Conservation (phyloP, 2,888 invertebrate genomes). For the Rhopalosiphum nymphaeae region DNA sequence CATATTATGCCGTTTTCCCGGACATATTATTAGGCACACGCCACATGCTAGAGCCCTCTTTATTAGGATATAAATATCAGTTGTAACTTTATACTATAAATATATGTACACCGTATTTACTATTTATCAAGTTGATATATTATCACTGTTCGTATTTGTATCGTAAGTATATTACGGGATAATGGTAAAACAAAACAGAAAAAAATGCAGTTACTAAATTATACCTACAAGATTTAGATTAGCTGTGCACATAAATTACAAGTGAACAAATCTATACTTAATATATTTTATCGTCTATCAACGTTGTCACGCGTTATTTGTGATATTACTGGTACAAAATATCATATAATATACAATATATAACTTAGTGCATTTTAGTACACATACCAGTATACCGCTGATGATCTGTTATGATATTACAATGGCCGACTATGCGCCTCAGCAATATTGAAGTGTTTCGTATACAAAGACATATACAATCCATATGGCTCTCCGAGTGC, state of each 20-base stretch:
- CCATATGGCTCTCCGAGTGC: neutral
- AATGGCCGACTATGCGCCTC: neutral
- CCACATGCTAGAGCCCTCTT: neutral
- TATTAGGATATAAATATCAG: neutral
- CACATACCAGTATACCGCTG: neutral
- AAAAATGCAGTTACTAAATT: neutral
- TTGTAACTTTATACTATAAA: neutral
- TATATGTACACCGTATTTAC: neutral
- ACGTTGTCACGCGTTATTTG: neutral
- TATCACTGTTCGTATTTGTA: neutral
- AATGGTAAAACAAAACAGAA: neutral
- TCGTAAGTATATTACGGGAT: neutral
- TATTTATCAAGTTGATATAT: neutral
- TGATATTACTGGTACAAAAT: neutral
- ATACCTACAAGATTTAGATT: neutral
- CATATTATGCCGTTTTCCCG: neutral
- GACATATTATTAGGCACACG: neutral
- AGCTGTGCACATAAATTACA: neutral
- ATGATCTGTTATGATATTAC: neutral
- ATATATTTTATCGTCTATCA: neutral
- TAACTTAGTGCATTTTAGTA: too few relatives aligned
- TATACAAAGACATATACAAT: neutral
- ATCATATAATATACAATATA: neutral
- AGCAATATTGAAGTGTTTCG: neutral
- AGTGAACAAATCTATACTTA: neutral